Evolutionary conservation across 2,888 invertebrate genomes (phyloP).

Genomic region (Colostygia pectinataria): DNA sequence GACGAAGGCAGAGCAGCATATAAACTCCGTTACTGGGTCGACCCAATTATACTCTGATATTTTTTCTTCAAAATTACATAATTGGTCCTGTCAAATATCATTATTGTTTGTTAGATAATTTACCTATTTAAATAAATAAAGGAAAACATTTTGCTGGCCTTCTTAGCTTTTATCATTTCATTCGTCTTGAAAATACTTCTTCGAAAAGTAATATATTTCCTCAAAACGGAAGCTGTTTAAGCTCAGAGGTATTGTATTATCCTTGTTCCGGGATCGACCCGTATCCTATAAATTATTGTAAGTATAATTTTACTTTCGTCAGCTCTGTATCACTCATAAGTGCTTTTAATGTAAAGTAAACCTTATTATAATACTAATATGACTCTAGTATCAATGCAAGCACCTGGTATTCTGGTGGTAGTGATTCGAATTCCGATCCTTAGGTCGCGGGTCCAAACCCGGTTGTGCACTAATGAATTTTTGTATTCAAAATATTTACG

Average conservation of each 20-base stretch:
- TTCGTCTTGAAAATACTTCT: neutral
- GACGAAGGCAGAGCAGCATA: no score
- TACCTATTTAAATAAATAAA: neutral
- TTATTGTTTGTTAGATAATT: no score
- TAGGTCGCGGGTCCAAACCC: no score
- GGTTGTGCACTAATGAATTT: no score
- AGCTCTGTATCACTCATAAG: neutral
- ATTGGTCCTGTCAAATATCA: no score
- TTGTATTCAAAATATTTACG: no score
- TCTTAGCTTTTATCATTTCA: neutral
- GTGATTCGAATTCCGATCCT: no score
- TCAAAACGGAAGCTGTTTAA: neutral
- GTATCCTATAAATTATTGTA: slow-evolving; percentile 6
- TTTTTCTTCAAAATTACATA: no score
- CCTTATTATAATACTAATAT: neutral
- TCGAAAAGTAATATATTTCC: slow-evolving; percentile 15
- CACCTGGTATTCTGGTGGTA: no score
- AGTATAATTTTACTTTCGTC: slow-evolving; percentile 1
- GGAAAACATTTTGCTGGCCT: neutral
- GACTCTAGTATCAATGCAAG: no score
- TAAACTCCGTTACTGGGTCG: no score
- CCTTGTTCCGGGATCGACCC: slow-evolving; percentile 1
- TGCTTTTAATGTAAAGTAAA: neutral
- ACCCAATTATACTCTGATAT: no score
- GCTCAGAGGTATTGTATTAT: slow-evolving; percentile 7